phyloP scores from a whole-genome alignment of 1,140 invertebrate species.

The Eriocheir sinensis region DNA sequence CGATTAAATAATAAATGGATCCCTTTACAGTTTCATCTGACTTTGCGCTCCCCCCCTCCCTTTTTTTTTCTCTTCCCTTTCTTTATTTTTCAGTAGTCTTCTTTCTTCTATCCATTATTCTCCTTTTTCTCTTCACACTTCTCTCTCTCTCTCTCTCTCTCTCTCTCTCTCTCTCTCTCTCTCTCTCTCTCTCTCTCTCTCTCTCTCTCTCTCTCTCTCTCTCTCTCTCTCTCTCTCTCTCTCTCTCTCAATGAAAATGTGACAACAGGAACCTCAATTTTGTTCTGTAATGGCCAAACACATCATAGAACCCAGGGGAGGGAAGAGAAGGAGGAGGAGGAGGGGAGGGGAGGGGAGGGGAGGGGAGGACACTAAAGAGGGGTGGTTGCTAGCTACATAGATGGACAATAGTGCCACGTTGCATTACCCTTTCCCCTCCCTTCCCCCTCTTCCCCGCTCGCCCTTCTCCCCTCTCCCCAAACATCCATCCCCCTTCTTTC shows the following conservation, averaged over 20 bases:
- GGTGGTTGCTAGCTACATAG: no score
- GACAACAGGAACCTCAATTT: neutral
- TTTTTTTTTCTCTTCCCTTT: no score
- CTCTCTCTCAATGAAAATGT: neutral
- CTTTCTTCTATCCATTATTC: neutral
- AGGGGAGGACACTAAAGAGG: no score
- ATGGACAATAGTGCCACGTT: no score
- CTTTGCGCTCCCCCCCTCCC: no score
- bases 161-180: slow-evolving; percentile 28
- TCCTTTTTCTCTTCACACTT: neutral
- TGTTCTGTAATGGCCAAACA: neutral
- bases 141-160: slow-evolving; percentile 9
- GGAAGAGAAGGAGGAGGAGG: neutral
- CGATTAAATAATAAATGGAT: no score
- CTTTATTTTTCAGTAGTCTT: no score
- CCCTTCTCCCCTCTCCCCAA: no score
- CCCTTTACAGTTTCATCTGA: no score
- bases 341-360: neutral
- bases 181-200: neutral
- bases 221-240: neutral
- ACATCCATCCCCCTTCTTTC: no score
- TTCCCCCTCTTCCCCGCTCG: no score
- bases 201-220: neutral
- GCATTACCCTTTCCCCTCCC: no score
- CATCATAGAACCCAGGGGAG: neutral